These are phyloP conservation scores for Dolomedes plantarius DNA, from an alignment of 2,888 invertebrate species.

Conservation along the genomic window DNA sequence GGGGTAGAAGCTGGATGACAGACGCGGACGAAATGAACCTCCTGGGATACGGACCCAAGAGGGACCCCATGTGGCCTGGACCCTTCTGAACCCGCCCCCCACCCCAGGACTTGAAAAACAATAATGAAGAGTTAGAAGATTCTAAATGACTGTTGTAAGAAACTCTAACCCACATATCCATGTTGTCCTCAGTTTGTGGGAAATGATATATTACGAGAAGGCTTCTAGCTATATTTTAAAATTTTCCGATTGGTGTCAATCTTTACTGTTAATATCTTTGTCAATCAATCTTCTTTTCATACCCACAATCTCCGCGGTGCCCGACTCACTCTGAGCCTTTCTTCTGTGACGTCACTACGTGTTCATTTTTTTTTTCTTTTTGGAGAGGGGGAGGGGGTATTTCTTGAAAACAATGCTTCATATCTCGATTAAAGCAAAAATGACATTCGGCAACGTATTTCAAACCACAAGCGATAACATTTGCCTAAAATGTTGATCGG, in stretches of 20 bases:
- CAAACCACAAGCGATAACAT: not conserved
- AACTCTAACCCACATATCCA: slow-evolving; percentile 57
- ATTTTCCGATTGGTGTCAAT: slow-evolving; percentile 22
- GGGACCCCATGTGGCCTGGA: slow-evolving; percentile 57
- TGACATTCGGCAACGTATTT: not conserved
- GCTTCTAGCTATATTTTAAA: slow-evolving; percentile 60
- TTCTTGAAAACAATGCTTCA: no score
- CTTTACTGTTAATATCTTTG: not conserved
- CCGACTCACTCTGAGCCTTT: slow-evolving; percentile 6
- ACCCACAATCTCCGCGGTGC: not conserved
- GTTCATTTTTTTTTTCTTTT: not conserved
- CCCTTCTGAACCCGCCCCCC: slow-evolving; percentile 40
- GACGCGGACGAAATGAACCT: slow-evolving; percentile 46
- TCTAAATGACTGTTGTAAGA: slow-evolving; percentile 60
- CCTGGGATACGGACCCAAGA: slow-evolving; percentile 34
- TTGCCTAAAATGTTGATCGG: not conserved
- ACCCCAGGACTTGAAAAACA: not conserved
- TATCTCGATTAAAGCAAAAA: not conserved
- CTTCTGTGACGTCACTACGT: slow-evolving; percentile 2
- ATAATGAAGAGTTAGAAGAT: slow-evolving; percentile 41
- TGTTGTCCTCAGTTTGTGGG: slow-evolving; percentile 62
- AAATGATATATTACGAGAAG: slow-evolving; percentile 40
- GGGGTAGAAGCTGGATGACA: slow-evolving; percentile 46
- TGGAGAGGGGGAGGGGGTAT: not conserved
- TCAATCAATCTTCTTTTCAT: not conserved